Evolutionary conservation across 2,113 vertebrate genomes (phyloP).

Genomic region (Sander vitreus): DNA sequence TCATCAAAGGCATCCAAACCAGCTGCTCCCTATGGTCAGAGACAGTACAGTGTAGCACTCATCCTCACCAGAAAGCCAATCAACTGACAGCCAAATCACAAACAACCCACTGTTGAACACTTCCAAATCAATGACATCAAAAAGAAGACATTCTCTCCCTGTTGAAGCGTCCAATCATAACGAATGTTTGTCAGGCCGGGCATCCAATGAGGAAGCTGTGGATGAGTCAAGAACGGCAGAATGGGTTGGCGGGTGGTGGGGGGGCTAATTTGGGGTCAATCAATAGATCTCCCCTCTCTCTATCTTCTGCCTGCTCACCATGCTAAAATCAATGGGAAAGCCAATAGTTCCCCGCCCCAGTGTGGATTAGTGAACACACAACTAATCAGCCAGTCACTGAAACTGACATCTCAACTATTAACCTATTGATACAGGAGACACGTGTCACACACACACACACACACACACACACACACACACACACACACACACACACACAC

Average conservation of each 20-base stretch:
- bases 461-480: constrained; percentile 37
- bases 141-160: constrained; percentile 32
- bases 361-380: constrained; percentile 88
- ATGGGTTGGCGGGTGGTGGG: constrained; percentile 59
- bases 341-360: constrained; percentile 85
- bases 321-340: constrained; percentile 87
- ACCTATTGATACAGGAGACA: constrained; percentile 84
- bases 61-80: constrained; percentile 57
- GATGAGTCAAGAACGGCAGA: constrained; percentile 58
- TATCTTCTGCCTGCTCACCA: constrained; percentile 84
- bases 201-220: constrained; percentile 63
- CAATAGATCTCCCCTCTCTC: constrained; percentile 86
- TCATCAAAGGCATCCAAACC: constrained; percentile 67
- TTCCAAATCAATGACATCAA: constrained; percentile 62
- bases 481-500: constrained; percentile 30
- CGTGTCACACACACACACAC: constrained; percentile 67
- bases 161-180: constrained; percentile 57
- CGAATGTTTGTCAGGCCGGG: constrained; percentile 58
- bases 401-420: constrained; percentile 86
- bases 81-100: constrained; percentile 52
- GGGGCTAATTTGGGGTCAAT: constrained; percentile 89
- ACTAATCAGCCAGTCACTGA: constrained; percentile 87
- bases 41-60: constrained; percentile 44
- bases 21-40: constrained; percentile 49
- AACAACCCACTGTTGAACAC: constrained; percentile 36